These are phyloP conservation scores for Pluvialis apricaria DNA, from an alignment of 2,113 vertebrate species.

Conservation along the genomic window DNA sequence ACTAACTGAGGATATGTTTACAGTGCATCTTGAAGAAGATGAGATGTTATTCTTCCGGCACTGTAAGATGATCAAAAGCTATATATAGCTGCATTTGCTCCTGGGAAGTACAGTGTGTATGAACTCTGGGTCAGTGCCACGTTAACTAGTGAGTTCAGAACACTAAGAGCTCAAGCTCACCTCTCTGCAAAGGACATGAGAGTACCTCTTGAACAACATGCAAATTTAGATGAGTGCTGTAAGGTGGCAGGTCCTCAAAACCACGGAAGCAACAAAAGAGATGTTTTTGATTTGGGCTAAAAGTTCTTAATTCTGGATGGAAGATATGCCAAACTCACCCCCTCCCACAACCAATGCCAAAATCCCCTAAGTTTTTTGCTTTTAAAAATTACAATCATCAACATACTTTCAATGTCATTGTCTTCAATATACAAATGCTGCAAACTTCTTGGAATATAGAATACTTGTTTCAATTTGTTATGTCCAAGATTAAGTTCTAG, in stretches of 20 bases:
- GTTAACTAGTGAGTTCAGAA: not conserved
- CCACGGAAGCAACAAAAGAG: not conserved
- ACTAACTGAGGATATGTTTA: not conserved
- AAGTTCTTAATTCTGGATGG: not conserved
- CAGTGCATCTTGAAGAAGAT: not conserved
- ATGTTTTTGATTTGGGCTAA: not conserved
- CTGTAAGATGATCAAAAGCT: not conserved
- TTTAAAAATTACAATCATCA: not conserved
- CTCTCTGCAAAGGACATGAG: not conserved
- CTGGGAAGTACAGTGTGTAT: not conserved
- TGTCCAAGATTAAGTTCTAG: constrained; percentile 81
- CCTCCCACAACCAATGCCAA: not conserved
- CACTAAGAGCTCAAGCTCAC: not conserved
- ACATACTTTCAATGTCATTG: constrained; percentile 81
- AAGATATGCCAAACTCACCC: not conserved
- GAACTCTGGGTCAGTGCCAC: not conserved
- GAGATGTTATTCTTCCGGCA: not conserved
- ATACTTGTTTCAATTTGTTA: constrained; percentile 78
- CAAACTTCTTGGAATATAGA: constrained; percentile 79
- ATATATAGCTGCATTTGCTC: not conserved
- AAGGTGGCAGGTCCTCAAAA: not conserved
- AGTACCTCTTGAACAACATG: not conserved
- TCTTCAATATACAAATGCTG: constrained; percentile 80
- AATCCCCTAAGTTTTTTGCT: not conserved
- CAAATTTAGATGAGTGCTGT: not conserved